phyloP scores from a whole-genome alignment of 2,888 invertebrate genomes.

The Leptodirus hochenwartii region DNA sequence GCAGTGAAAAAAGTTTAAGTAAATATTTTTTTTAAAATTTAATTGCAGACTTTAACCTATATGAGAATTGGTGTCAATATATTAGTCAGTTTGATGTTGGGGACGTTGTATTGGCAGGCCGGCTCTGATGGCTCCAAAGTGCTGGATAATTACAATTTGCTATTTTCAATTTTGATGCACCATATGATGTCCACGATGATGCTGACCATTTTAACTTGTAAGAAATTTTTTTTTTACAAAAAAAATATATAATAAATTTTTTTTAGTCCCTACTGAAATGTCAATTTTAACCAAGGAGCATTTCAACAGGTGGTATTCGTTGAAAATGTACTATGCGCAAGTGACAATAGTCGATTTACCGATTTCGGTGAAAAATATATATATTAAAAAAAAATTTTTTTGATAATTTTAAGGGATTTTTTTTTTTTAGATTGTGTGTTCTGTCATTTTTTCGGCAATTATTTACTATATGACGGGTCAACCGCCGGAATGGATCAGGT shows the following conservation, averaged over 20 bases:
- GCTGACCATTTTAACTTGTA: slow-evolving; percentile 74
- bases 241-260: slow-evolving; percentile 8
- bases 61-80: slow-evolving; percentile 56
- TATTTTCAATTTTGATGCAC: slow-evolving; percentile 85
- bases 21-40: slow-evolving; percentile 8
- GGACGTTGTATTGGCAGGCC: slow-evolving; percentile 52
- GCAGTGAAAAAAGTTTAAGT: not conserved
- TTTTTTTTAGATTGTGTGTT: slow-evolving; percentile 40
- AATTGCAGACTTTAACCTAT: slow-evolving; percentile 56
- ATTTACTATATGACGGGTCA: slow-evolving; percentile 84
- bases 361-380: slow-evolving; percentile 43
- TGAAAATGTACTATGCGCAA: slow-evolving; percentile 64
- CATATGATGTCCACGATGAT: slow-evolving; percentile 87
- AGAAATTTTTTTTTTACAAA: slow-evolving; percentile 23
- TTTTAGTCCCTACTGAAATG: slow-evolving; percentile 65
- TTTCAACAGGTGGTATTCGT: slow-evolving; percentile 77
- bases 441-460: slow-evolving; percentile 49
- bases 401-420: slow-evolving; percentile 3
- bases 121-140: slow-evolving; percentile 62
- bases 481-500: slow-evolving; percentile 60
- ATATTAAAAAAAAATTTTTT: not conserved
- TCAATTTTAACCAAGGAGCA: slow-evolving; percentile 66
- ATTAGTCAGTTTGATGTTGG: slow-evolving; percentile 56
- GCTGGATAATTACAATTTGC: slow-evolving; percentile 66
- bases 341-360: slow-evolving; percentile 63